phyloP scores from a whole-genome alignment of 2,888 invertebrate species.

The Ectemnius lituratus region DNA sequence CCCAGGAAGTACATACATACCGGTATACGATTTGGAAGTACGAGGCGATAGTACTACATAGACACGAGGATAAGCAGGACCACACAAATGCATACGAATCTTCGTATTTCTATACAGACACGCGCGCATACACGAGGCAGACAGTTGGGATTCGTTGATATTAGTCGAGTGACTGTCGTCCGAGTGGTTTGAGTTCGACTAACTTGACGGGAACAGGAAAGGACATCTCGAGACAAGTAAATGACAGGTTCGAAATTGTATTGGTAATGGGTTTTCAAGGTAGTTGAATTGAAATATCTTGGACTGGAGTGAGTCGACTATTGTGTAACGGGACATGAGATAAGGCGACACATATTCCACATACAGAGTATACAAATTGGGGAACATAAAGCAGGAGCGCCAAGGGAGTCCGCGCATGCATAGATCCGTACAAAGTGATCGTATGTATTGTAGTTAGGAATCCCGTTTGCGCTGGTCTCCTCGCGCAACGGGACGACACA shows the following conservation, averaged over 20 bases:
- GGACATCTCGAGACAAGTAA: no score
- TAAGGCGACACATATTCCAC: not conserved
- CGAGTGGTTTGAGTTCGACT: not conserved
- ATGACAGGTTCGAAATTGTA: no score
- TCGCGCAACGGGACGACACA: not conserved
- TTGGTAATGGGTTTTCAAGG: no score
- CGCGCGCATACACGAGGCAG: not conserved
- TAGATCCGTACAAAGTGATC: slow-evolving; percentile 20
- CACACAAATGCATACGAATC: not conserved
- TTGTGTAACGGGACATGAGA: not conserved
- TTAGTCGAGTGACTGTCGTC: not conserved
- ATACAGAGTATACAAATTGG: slow-evolving; percentile 26
- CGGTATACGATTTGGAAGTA: slow-evolving; percentile 5
- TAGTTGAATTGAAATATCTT: no score
- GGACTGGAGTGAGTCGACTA: not conserved
- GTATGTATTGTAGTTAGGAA: no score
- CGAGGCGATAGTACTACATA: slow-evolving; percentile 9
- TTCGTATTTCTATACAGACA: no score
- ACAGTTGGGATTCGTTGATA: slow-evolving; percentile 10
- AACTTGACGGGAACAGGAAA: not conserved
- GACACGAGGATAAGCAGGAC: slow-evolving; percentile 16
- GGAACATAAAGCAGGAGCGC: slow-evolving; percentile 40
- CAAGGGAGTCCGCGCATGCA: slow-evolving; percentile 40
- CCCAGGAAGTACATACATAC: not conserved
- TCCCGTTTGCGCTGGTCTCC: not conserved